Conservation (phyloP, 35 echinoderm and acorn worm genomes). For the Strongylocentrotus purpuratus region DNA sequence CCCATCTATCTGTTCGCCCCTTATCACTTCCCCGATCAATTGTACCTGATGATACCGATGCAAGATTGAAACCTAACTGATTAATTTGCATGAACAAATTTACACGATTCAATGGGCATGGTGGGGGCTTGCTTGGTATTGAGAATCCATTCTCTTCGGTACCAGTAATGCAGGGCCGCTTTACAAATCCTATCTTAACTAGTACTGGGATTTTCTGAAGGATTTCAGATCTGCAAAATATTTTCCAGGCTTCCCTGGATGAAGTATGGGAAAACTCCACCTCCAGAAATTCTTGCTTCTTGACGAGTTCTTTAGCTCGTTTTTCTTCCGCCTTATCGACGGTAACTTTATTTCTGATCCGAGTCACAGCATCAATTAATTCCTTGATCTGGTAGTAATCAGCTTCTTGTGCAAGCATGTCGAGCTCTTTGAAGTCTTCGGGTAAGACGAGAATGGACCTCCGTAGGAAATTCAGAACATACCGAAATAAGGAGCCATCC, state of each 20-base stretch:
- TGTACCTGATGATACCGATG: constrained; percentile 74
- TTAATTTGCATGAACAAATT: constrained; percentile 83
- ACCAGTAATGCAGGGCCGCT: constrained; percentile 58
- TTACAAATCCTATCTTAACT: constrained; percentile 57
- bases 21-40: constrained; percentile 82
- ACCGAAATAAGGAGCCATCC: constrained; percentile 72
- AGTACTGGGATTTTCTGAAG: constrained; percentile 69
- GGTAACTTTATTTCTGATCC: constrained; percentile 37
- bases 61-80: constrained; percentile 69
- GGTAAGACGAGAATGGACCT: constrained; percentile 61
- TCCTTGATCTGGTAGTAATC: constrained; percentile 72
- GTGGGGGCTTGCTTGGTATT: no score
- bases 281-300: constrained; percentile 84
- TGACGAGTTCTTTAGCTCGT: constrained; percentile 36
- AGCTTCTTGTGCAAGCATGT: no score
- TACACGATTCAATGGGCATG: constrained; percentile 79
- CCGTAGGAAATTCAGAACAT: constrained; percentile 80
- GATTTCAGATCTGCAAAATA: constrained; percentile 73
- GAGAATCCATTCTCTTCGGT: constrained; percentile 87
- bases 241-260: constrained; percentile 61
- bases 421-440: no score
- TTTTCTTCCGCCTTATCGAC: constrained; percentile 48
- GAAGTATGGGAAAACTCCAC: constrained; percentile 85
- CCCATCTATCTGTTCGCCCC: constrained; percentile 88
- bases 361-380: constrained; percentile 53